phyloP scores from a whole-genome alignment of 2,113 vertebrate genomes.

The Tychaedon coryphoeus region DNA sequence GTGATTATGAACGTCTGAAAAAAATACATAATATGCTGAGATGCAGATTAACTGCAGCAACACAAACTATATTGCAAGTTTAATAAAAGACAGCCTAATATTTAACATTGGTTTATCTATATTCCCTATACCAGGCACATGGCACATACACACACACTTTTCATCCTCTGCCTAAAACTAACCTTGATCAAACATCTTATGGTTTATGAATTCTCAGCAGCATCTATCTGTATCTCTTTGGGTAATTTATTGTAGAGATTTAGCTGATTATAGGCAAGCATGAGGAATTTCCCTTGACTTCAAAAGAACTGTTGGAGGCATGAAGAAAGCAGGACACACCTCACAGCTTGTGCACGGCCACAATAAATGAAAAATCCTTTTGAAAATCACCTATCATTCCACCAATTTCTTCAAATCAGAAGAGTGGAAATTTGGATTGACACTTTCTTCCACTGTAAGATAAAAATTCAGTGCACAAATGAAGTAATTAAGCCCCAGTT shows the following conservation, averaged over 20 bases:
- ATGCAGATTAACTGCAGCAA: not conserved
- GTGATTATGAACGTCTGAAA: not conserved
- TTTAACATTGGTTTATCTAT: slow-evolving; percentile 11
- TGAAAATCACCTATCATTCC: not conserved
- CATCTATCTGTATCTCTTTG: not conserved
- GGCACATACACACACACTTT: not conserved
- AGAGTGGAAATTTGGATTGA: not conserved
- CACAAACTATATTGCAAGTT: not conserved
- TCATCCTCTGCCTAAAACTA: not conserved
- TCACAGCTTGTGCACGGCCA: not conserved
- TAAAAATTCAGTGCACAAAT: not conserved
- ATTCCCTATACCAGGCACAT: not conserved
- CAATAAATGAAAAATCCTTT: not conserved
- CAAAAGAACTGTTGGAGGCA: not conserved
- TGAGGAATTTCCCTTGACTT: not conserved
- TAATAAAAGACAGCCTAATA: not conserved
- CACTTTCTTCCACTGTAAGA: not conserved
- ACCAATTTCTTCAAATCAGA: not conserved
- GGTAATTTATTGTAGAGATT: not conserved
- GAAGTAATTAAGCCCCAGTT: not conserved
- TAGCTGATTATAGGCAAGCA: not conserved
- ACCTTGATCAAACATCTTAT: not conserved
- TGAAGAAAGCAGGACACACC: not conserved
- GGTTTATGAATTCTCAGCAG: not conserved
- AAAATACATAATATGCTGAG: not conserved